phyloP scores from a whole-genome alignment of 2,113 vertebrate genomes.

The Genyomyrus donnyi region DNA sequence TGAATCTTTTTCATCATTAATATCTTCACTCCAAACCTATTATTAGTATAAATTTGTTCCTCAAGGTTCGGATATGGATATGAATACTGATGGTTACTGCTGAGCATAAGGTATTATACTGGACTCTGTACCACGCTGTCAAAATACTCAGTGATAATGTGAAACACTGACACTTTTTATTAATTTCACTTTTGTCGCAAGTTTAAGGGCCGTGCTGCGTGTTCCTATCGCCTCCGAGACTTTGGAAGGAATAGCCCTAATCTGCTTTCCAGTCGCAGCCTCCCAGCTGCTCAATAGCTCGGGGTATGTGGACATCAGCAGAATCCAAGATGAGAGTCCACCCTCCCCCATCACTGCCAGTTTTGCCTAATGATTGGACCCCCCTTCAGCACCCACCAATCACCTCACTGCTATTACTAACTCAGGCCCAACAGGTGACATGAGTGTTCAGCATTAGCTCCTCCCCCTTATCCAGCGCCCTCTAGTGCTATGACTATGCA shows the following conservation, averaged over 20 bases:
- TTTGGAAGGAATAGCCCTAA: slow-evolving; percentile 44
- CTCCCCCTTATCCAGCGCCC: neutral
- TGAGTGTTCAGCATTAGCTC: neutral
- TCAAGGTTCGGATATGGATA: slow-evolving; percentile 30
- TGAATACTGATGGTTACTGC: slow-evolving; percentile 39
- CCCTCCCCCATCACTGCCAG: slow-evolving; percentile 32
- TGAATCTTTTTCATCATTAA: slow-evolving; percentile 35
- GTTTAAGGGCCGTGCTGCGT: slow-evolving; percentile 48
- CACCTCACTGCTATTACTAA: neutral
- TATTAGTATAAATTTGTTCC: slow-evolving; percentile 41
- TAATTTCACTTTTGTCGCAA: slow-evolving; percentile 31
- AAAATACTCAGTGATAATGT: neutral
- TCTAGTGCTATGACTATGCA: neutral
- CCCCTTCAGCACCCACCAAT: slow-evolving; percentile 28
- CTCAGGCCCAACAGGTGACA: neutral
- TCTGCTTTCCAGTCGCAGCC: slow-evolving; percentile 50
- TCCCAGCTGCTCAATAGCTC: slow-evolving; percentile 29
- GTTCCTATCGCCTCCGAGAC: slow-evolving; percentile 49
- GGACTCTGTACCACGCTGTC: neutral
- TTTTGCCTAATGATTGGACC: slow-evolving; percentile 39
- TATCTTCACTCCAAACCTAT: slow-evolving; percentile 43
- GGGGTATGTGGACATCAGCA: slow-evolving; percentile 33
- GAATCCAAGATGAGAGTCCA: slow-evolving; percentile 39
- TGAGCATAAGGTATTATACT: neutral
- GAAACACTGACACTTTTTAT: slow-evolving; percentile 10